Conservation (phyloP, 2,797 vertebrate species). For the Fratercula arctica region DNA sequence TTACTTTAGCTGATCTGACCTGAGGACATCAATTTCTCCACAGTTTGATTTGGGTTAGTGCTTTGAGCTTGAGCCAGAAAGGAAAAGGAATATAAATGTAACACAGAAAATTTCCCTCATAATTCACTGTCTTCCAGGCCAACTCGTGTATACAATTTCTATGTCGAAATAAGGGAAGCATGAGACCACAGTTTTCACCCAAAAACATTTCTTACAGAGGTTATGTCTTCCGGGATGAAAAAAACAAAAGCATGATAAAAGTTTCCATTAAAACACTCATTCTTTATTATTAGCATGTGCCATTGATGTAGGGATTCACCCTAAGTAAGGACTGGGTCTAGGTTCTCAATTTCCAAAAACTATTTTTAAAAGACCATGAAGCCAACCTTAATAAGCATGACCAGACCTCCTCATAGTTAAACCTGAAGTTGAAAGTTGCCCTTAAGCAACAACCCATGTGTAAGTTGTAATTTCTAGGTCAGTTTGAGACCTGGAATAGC, state of each 20-base stretch:
- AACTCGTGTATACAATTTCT: rapidly evolving
- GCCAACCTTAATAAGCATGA: not conserved
- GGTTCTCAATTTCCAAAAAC: not conserved
- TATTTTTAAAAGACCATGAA: not conserved
- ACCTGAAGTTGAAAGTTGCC: not conserved
- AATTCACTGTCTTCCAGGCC: not conserved
- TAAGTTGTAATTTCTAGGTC: not conserved
- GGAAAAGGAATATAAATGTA: not conserved
- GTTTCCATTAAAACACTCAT: not conserved
- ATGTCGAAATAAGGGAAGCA: not conserved
- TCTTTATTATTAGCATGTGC: not conserved
- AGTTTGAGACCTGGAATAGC: not conserved
- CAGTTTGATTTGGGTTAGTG: not conserved
- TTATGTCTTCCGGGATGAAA: not conserved
- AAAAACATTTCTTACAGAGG: not conserved
- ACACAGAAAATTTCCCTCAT: not conserved
- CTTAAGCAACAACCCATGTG: not conserved
- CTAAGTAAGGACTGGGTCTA: not conserved
- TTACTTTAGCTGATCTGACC: not conserved
- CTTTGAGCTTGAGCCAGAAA: not conserved
- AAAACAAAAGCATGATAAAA: not conserved
- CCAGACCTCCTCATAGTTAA: not conserved
- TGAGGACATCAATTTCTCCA: not conserved
- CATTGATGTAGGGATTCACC: not conserved
- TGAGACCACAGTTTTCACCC: not conserved